Conservation (phyloP, 2,888 invertebrate species). For the Zhengitettix transpicula region DNA sequence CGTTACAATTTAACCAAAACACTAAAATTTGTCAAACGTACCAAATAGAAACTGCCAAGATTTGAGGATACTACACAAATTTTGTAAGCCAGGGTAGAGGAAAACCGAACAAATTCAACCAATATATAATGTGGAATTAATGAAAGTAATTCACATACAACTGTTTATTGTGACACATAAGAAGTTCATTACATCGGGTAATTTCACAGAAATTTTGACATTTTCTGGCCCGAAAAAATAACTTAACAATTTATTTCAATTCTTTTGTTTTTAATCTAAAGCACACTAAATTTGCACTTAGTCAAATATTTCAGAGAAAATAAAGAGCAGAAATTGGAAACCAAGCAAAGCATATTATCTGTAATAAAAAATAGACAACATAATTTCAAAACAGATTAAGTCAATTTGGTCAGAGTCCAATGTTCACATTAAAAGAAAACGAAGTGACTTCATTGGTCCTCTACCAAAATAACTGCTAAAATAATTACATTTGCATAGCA, state of each 20-base stretch:
- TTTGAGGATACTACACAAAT: no score
- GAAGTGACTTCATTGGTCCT: neutral
- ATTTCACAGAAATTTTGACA: constrained; percentile 31
- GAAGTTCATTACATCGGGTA: constrained; percentile 27
- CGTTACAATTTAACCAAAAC: no score
- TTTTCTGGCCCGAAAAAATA: constrained; percentile 28
- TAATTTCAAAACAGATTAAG: constrained; percentile 6
- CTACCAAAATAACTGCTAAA: constrained; percentile 27
- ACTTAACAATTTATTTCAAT: constrained; percentile 11
- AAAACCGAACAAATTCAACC: no score
- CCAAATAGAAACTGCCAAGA: no score
- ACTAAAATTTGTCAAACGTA: no score
- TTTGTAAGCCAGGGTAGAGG: no score
- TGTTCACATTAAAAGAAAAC: constrained; percentile 3
- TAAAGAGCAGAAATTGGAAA: constrained; percentile 12
- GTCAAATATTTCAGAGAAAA: constrained; percentile 9
- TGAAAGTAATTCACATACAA: constrained; percentile 43
- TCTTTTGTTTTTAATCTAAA: constrained; percentile 11
- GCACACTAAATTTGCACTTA: constrained; percentile 13
- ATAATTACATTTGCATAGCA: constrained; percentile 51
- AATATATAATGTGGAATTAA: constrained; percentile 17
- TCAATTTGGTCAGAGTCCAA: constrained; percentile 1
- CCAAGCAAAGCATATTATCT: constrained; percentile 13
- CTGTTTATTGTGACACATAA: constrained; percentile 46
- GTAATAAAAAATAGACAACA: constrained; percentile 10